phyloP scores from a whole-genome alignment of 2,797 vertebrate genomes.

The Luscinia luscinia region DNA sequence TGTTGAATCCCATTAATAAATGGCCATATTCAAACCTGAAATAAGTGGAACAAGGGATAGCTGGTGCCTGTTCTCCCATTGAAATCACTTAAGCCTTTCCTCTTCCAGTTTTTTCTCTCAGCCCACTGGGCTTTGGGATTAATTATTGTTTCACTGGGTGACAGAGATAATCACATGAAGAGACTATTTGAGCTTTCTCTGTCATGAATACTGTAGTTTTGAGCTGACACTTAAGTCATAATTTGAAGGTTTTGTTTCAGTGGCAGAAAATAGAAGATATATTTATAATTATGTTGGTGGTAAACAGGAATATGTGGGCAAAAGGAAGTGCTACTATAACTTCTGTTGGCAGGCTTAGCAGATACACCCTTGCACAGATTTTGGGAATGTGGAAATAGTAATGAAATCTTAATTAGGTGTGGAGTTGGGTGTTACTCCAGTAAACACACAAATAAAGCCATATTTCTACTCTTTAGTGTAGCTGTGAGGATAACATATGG shows the following conservation, averaged over 20 bases:
- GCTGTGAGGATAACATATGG: conserved; percentile 47
- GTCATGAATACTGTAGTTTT: not conserved
- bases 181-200: not conserved
- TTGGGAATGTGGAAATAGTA: not conserved
- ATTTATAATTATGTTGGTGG: not conserved
- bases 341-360: not conserved
- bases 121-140: not conserved
- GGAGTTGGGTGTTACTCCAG: not conserved
- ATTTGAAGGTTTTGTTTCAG: not conserved
- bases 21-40: not conserved
- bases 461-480: not conserved
- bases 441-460: conserved; percentile 37
- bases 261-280: not conserved
- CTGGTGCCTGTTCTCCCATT: not conserved
- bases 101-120: not conserved
- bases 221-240: not conserved
- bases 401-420: conserved; percentile 39
- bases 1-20: not conserved
- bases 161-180: not conserved
- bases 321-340: not conserved
- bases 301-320: not conserved
- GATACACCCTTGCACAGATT: not conserved
- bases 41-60: not conserved
- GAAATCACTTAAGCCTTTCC: not conserved
- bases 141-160: not conserved